Percentiles rank a stretch among this genome's conserved stretches.
These are phyloP conservation scores for Fopius arisanus DNA, from an alignment of 1,140 invertebrate genomes.

Conservation along the genomic window DNA sequence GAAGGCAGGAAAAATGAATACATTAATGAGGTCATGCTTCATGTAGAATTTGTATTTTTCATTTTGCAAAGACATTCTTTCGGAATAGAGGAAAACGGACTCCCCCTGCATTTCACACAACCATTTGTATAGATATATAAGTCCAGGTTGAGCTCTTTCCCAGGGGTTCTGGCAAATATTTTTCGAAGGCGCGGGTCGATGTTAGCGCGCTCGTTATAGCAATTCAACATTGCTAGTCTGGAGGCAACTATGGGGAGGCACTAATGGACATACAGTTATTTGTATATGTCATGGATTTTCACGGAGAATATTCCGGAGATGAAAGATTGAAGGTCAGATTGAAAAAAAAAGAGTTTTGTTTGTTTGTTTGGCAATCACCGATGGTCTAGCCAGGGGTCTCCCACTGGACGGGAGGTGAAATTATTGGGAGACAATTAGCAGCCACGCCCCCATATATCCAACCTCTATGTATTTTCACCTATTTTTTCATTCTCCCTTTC, in stretches of 20 bases:
- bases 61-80: background rate
- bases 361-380: constrained; percentile 17
- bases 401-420: no score
- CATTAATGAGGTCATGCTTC: background rate
- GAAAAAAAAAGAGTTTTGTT: background rate
- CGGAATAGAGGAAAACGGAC: constrained; percentile 2
- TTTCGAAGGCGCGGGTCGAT: constrained; percentile 27
- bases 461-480: background rate
- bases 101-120: background rate
- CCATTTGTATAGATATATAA: background rate
- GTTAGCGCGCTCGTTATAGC: constrained; percentile 26
- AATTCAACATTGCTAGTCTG: background rate
- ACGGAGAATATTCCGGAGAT: background rate
- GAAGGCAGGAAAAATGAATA: background rate
- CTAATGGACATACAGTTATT: constrained; percentile 1
- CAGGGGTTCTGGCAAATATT: constrained; percentile 27
- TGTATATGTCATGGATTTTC: background rate
- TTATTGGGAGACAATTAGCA: constrained; percentile 29
- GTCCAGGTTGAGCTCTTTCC: background rate
- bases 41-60: background rate
- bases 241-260: background rate
- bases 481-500: background rate
- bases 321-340: background rate
- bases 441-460: constrained; percentile 17
- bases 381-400: background rate